phyloP scores from a whole-genome alignment of 2,113 vertebrate genomes.

The Sinosuthora webbiana region DNA sequence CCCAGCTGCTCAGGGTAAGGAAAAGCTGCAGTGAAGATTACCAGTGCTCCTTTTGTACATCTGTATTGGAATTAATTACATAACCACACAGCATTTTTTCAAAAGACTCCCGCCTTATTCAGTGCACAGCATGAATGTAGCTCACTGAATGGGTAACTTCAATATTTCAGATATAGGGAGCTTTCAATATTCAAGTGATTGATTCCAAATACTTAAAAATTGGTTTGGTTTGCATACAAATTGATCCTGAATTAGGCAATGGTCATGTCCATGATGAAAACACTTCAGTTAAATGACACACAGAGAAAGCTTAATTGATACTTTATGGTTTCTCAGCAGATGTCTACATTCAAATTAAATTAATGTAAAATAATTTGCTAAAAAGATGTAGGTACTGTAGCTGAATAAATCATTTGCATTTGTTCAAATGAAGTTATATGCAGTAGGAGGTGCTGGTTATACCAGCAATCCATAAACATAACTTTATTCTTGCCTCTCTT shows the following conservation, averaged over 20 bases:
- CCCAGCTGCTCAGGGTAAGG: conserved; percentile 4
- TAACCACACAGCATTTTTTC: conserved; percentile 11
- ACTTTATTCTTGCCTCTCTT: neutral
- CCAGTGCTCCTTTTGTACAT: neutral
- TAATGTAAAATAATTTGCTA: conserved; percentile 27
- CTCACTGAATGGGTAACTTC: neutral
- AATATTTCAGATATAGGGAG: conserved; percentile 20
- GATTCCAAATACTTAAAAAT: conserved; percentile 48
- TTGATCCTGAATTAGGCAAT: conserved; percentile 49
- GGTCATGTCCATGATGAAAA: conserved; percentile 43
- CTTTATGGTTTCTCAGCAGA: conserved; percentile 44
- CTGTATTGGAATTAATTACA: neutral
- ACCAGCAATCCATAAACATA: conserved; percentile 1
- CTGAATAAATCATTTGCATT: conserved; percentile 36
- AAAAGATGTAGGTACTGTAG: conserved; percentile 2
- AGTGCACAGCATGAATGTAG: neutral
- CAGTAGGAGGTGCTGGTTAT: conserved; percentile 5
- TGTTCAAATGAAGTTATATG: neutral
- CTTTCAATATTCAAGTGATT: conserved; percentile 35
- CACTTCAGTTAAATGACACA: conserved; percentile 50
- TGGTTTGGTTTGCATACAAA: conserved; percentile 55
- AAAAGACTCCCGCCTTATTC: neutral
- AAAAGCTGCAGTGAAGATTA: conserved; percentile 1
- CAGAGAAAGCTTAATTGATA: conserved; percentile 53
- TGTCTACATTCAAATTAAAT: conserved; percentile 42